These are phyloP conservation scores for Halichoerus grypus DNA, from an alignment of 2,113 vertebrate species.

Conservation along the genomic window DNA sequence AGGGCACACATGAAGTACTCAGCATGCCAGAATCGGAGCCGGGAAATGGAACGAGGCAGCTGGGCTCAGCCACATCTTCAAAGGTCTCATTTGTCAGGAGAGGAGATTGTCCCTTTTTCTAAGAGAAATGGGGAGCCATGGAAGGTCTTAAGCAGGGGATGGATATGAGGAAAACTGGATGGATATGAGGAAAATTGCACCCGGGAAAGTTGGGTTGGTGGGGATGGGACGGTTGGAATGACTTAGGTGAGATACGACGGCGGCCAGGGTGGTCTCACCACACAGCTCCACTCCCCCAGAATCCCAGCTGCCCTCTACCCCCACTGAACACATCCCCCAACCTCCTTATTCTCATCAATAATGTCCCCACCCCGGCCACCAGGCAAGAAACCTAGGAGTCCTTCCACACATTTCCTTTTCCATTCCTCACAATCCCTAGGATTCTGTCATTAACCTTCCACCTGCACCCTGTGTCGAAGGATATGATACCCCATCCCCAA, in stretches of 20 bases:
- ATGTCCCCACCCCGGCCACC: too few species aligned
- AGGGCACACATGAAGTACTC: accelerated
- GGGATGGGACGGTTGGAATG: background rate
- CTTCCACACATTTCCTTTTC: background rate
- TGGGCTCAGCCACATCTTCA: background rate
- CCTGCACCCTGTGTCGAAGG: background rate
- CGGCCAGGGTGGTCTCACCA: background rate
- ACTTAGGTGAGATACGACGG: background rate
- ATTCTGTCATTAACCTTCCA: background rate
- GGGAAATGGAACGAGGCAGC: accelerated
- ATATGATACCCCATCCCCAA: background rate
- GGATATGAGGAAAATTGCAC: background rate
- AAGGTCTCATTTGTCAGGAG: background rate
- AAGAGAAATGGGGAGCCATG: background rate
- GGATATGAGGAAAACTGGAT: background rate
- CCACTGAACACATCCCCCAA: background rate
- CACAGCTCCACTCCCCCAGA: background rate
- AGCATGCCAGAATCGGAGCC: background rate
- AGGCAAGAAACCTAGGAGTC: background rate
- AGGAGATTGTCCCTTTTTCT: background rate
- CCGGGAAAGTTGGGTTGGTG: background rate
- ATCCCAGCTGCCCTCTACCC: background rate
- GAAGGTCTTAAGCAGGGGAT: background rate
- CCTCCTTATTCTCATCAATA: background rate
- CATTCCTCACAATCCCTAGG: background rate